Conservation (phyloP, 2,888 invertebrate genomes). For the Acronicta psi region DNA sequence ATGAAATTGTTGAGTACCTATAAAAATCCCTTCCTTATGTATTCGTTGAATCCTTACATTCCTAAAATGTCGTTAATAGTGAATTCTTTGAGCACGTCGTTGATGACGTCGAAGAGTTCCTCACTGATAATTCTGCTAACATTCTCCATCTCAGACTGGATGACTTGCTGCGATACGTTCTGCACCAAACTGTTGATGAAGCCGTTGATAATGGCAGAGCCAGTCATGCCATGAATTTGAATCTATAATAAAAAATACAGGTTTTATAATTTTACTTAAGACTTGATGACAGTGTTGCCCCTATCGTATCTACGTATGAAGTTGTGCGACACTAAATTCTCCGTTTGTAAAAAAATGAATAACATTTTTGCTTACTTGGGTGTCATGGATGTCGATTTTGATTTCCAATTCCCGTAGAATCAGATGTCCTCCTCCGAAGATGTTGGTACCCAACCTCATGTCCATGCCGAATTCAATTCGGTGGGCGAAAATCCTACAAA, state of each 20-base stretch:
- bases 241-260: constrained; percentile 59
- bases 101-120: constrained; percentile 68
- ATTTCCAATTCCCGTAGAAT: constrained; percentile 68
- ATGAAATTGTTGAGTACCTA: constrained; percentile 20
- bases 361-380: constrained; percentile 58
- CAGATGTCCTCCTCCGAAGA: constrained; percentile 65
- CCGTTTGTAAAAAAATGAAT: background rate
- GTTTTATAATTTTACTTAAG: background rate
- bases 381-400: constrained; percentile 68
- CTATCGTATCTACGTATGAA: background rate
- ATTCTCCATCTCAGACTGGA: constrained; percentile 64
- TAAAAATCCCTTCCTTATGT: constrained; percentile 10
- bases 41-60: background rate
- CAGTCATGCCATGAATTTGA: constrained; percentile 70
- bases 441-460: constrained; percentile 66
- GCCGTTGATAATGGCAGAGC: constrained; percentile 67
- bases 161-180: constrained; percentile 65
- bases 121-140: constrained; percentile 65
- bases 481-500: constrained; percentile 69
- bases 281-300: too few relatives aligned
- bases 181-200: constrained; percentile 69
- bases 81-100: constrained; percentile 68
- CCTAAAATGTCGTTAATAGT: constrained; percentile 67
- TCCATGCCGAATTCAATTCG: constrained; percentile 67
- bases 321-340: background rate